Percentiles rank a stretch among this genome's conserved stretches.
These are phyloP conservation scores for Omphaloscelis lunosa DNA, from an alignment of 2,888 invertebrate genomes.

Conservation along the genomic window DNA sequence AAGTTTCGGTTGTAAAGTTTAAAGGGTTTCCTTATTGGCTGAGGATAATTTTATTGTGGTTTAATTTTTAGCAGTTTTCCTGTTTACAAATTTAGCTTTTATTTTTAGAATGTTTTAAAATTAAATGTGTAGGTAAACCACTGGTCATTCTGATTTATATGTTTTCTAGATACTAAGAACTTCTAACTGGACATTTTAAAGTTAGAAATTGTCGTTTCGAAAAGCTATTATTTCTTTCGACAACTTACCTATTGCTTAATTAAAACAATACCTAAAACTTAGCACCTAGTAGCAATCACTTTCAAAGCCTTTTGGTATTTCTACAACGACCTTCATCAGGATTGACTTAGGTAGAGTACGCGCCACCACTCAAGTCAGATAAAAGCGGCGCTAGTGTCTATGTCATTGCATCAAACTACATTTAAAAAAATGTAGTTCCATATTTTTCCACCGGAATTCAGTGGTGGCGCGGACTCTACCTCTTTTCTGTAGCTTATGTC, in stretches of 20 bases:
- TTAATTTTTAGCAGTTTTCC: not conserved
- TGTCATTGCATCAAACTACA: too few relatives aligned
- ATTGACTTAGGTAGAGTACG: not conserved
- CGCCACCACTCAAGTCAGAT: too few relatives aligned
- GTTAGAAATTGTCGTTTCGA: too few relatives aligned
- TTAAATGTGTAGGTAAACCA: not conserved
- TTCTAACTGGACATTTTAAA: not conserved
- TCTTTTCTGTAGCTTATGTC: too few relatives aligned
- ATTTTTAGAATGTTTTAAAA: not conserved
- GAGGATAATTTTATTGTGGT: not conserved
- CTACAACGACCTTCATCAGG: not conserved
- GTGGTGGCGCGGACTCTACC: too few relatives aligned
- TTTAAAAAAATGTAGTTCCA: too few relatives aligned
- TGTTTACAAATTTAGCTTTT: too few relatives aligned
- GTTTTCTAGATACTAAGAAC: not conserved
- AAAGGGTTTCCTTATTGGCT: constrained; percentile 45
- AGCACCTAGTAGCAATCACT: not conserved
- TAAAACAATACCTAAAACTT: not conserved
- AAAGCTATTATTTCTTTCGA: not conserved
- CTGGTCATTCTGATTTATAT: not conserved
- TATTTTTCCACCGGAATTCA: too few relatives aligned
- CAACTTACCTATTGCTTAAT: not conserved
- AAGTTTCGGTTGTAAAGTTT: constrained; percentile 60
- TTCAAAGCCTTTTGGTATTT: not conserved
- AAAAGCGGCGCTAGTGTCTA: too few relatives aligned